Evolutionary conservation across 2,113 vertebrate genomes (phyloP).

Genomic region (Apteryx owenii): DNA sequence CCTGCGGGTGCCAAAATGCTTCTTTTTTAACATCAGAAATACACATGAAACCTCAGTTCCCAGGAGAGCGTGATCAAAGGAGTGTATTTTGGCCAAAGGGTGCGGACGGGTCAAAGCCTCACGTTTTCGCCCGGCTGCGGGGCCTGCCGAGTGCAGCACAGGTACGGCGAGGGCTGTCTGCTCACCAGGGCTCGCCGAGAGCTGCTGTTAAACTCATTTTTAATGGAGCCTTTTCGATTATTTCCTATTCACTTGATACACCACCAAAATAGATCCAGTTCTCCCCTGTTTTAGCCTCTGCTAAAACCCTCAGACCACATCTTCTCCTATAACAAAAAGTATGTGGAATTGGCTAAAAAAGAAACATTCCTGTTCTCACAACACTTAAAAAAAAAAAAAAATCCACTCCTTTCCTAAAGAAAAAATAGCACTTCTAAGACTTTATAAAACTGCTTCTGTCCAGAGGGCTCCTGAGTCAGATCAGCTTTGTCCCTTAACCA

Average conservation of each 20-base stretch:
- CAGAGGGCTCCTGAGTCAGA: slow-evolving; percentile 34
- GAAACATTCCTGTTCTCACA: slow-evolving; percentile 71
- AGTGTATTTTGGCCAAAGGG: background rate
- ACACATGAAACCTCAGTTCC: background rate
- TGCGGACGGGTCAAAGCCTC: background rate
- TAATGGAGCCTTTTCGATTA: background rate
- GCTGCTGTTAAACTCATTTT: slow-evolving; percentile 25
- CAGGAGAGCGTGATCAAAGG: background rate
- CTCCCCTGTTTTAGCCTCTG: slow-evolving; percentile 72
- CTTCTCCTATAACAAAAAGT: slow-evolving; percentile 73
- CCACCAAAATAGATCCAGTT: slow-evolving; percentile 59
- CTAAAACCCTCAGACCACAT: slow-evolving; percentile 69
- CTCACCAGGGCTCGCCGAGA: background rate
- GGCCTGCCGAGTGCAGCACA: background rate
- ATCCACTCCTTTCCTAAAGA: slow-evolving; percentile 36
- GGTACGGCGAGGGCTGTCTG: slow-evolving; percentile 20
- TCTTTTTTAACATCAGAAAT: background rate
- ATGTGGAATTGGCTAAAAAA: slow-evolving; percentile 71
- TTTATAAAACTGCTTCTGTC: slow-evolving; percentile 48
- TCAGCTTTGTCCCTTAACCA: background rate
- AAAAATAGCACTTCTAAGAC: slow-evolving; percentile 39
- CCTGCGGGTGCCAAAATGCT: background rate
- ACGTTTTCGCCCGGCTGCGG: fast-evolving
- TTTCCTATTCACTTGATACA: slow-evolving; percentile 51
- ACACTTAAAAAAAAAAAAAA: slow-evolving; percentile 26